Evolutionary conservation across 2,113 vertebrate genomes (phyloP).

Genomic region (Nothocercus julius): DNA sequence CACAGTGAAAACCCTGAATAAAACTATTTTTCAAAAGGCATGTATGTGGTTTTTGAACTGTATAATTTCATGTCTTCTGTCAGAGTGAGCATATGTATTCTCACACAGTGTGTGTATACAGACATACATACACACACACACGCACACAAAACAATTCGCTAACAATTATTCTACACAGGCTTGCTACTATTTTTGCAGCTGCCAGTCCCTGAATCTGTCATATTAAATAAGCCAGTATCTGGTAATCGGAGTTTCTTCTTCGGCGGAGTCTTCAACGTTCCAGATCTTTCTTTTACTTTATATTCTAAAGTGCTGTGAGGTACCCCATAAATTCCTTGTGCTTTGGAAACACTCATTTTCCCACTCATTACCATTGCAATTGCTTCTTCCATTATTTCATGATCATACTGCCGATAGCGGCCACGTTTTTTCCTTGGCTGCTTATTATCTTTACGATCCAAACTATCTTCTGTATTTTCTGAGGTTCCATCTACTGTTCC

Average conservation of each 20-base stretch:
- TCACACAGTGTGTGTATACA: constrained; percentile 75
- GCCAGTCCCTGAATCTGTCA: constrained; percentile 94
- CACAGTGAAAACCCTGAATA: constrained; percentile 99
- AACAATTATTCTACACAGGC: constrained; percentile 88
- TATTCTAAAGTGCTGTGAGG: constrained; percentile 99
- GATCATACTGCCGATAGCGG: constrained; percentile 96
- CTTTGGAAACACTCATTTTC: constrained; percentile 99
- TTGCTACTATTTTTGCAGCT: constrained; percentile 88
- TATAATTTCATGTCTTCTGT: constrained; percentile 88
- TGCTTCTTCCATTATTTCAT: constrained; percentile 98
- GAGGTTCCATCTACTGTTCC: constrained; percentile 89
- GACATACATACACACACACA: constrained; percentile 72
- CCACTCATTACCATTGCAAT: constrained; percentile 97
- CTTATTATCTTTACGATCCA: constrained; percentile 91
- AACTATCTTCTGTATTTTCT: constrained; percentile 86
- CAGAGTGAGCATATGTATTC: constrained; percentile 82
- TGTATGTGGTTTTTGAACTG: constrained; percentile 93
- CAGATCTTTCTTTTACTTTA: constrained; percentile 99
- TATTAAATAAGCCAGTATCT: constrained; percentile 87
- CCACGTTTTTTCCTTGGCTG: constrained; percentile 98
- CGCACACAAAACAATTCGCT: constrained; percentile 76
- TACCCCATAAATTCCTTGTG: constrained; percentile 97
- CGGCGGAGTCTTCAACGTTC: constrained; percentile 96
- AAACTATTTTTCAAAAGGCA: constrained; percentile 91
- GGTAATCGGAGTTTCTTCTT: constrained; percentile 94